These are phyloP conservation scores for Hyla sarda DNA, from an alignment of 2,113 vertebrate genomes.

Conservation along the genomic window DNA sequence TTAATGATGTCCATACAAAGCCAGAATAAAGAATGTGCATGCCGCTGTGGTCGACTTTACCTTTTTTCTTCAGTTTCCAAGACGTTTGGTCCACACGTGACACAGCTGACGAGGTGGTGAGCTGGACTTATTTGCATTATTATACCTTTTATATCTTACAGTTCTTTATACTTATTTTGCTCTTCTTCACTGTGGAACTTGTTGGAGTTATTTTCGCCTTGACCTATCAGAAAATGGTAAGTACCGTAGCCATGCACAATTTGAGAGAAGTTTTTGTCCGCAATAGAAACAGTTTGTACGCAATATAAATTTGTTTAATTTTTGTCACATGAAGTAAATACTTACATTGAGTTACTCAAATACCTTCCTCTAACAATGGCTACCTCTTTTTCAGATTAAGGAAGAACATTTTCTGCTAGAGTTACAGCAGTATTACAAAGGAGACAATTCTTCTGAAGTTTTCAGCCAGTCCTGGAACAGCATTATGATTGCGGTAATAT, in stretches of 20 bases:
- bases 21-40: no score
- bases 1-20: no score
- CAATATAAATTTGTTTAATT: neutral
- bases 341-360: neutral
- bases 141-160: slow-evolving; percentile 55
- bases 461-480: slow-evolving; percentile 69
- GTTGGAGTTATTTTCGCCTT: slow-evolving; percentile 61
- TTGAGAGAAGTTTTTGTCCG: neutral
- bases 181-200: slow-evolving; percentile 63
- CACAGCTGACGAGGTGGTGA: no score
- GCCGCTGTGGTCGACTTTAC: no score
- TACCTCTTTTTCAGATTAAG: slow-evolving; percentile 60
- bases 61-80: no score
- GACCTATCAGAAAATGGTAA: slow-evolving; percentile 68
- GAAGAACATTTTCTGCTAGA: slow-evolving; percentile 59
- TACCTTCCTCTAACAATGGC: neutral
- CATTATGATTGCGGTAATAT: slow-evolving; percentile 68
- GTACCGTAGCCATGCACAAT: neutral
- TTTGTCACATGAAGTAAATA: neutral
- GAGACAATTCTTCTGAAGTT: slow-evolving; percentile 62
- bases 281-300: no score
- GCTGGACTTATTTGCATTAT: no score
- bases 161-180: slow-evolving; percentile 68
- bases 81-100: no score
- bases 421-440: slow-evolving; percentile 62